A percentile compares a stretch with the other conserved stretches of the same genome.
Conservation (phyloP, 2,113 vertebrate genomes). For the Marmota monax region DNA sequence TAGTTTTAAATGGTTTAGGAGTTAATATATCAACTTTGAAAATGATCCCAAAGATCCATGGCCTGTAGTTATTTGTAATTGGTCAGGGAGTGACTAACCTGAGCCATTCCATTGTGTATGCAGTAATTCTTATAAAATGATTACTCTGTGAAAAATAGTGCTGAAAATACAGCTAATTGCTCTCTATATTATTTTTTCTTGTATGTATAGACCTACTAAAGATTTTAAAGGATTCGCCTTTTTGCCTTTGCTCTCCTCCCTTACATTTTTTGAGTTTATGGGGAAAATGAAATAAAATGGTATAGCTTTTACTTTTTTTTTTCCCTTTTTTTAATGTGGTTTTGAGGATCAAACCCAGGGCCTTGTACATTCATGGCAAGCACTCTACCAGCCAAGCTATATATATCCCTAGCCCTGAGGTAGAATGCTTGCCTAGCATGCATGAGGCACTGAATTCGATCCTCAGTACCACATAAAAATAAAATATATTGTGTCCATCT, state of each 20-base stretch:
- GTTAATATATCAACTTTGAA: background rate
- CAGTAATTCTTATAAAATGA: background rate
- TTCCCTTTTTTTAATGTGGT: no score
- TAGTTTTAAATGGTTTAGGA: background rate
- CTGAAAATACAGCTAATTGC: background rate
- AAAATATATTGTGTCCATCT: no score
- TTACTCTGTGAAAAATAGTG: background rate
- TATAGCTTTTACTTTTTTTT: background rate
- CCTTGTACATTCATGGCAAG: no score
- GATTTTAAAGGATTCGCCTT: background rate
- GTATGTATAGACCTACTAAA: background rate
- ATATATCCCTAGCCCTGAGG: no score
- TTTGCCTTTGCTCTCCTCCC: background rate
- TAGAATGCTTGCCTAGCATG: no score
- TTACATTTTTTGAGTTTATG: background rate
- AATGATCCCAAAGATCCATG: background rate
- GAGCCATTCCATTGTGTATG: background rate
- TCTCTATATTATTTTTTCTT: background rate
- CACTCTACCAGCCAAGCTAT: no score
- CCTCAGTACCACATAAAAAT: no score
- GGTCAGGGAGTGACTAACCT: background rate
- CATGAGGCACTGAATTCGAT: no score
- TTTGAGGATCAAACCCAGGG: no score
- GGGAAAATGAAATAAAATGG: background rate
- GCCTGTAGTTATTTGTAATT: background rate